Base-by-base conservation (phyloP, 2,797 vertebrate species). In the Falco novaeseelandiae region DNA sequence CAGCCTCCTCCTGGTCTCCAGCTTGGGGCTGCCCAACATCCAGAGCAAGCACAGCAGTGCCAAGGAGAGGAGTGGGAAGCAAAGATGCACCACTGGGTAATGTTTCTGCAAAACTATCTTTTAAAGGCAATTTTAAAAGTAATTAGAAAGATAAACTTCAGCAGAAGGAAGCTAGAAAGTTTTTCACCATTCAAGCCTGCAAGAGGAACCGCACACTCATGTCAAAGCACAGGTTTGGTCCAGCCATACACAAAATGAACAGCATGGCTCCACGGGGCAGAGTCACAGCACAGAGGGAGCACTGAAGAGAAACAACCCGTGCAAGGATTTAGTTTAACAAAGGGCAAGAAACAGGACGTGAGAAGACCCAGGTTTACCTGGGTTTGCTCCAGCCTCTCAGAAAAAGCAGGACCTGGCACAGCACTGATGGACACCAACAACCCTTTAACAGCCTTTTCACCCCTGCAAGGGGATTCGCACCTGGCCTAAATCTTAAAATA, bases 391-490 rank as follows among this genome's bases (percentile, higher is more conserved):
- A 40, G 30, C n/a, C 29, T 46, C 32, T 46, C n/a, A 3, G 12
- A 48, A 48, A 54, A 19, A 49, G 7, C 51, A 83, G 26, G 36
- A 46, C 36, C 21, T 3, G 3, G 59, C 5, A 1, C 0, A 1
- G 38, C 16, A 25, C 42, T 10, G 40, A 29, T 2, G 2, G 25
- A 69, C 17, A n/a, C 12, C 2, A 1, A 42, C 0, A 0, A 55
- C 22, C 30, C 40, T 48, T 57, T 21, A 42, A 46, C n/a, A 40
- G 14, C 21, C 22, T 32, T 66, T 77, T 30, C 17, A 54, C 44
- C 25, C 5, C 8, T 1, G 29, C 1, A 1, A 74, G 13, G 25
- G 17, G 7, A 27, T 73, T 65, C 0, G 0, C 51, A 58, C 19
- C 32, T 30, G 32, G 10, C 40, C 40, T 1, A 32, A 69, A 30